These are phyloP conservation scores for Vanacampus margaritifer DNA, from an alignment of 2,113 vertebrate genomes.

Conservation along the genomic window DNA sequence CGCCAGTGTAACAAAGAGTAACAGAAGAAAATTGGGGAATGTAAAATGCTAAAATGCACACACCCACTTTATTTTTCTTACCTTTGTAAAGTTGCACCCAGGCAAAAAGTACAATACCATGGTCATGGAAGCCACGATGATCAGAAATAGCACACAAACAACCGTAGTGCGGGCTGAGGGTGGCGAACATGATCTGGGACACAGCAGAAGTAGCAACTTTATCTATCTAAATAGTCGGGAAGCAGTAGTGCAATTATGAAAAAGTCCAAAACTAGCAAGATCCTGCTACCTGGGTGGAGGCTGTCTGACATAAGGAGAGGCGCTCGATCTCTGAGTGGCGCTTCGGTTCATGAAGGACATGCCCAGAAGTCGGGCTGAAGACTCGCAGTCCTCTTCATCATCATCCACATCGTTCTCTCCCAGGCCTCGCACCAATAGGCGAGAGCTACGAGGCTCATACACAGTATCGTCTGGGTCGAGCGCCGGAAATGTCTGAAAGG, in stretches of 20 bases:
- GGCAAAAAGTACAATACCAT: constrained; percentile 87
- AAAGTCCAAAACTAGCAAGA: neutral
- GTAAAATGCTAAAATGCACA: neutral
- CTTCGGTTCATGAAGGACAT: constrained; percentile 99
- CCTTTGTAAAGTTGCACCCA: constrained; percentile 91
- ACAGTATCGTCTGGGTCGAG: constrained; percentile 89
- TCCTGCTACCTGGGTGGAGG: constrained; percentile 55
- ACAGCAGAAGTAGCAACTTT: neutral
- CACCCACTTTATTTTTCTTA: constrained; percentile 19
- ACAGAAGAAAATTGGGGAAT: neutral
- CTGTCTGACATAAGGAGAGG: constrained; percentile 76
- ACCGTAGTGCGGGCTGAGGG: constrained; percentile 78
- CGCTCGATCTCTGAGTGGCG: constrained; percentile 73
- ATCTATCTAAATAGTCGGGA: neutral
- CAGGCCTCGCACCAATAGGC: constrained; percentile 90
- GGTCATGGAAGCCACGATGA: constrained; percentile 78
- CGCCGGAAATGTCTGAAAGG: constrained; percentile 56
- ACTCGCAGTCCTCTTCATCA: constrained; percentile 93
- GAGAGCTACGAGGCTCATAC: constrained; percentile 89
- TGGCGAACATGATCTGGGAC: constrained; percentile 69
- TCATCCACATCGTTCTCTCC: constrained; percentile 93
- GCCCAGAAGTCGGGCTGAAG: constrained; percentile 90
- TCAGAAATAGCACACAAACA: constrained; percentile 78
- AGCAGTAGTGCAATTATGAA: neutral
- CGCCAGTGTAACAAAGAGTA: neutral